phyloP scores from a whole-genome alignment of 2,797 vertebrate species.

The Onychomys torridus region DNA sequence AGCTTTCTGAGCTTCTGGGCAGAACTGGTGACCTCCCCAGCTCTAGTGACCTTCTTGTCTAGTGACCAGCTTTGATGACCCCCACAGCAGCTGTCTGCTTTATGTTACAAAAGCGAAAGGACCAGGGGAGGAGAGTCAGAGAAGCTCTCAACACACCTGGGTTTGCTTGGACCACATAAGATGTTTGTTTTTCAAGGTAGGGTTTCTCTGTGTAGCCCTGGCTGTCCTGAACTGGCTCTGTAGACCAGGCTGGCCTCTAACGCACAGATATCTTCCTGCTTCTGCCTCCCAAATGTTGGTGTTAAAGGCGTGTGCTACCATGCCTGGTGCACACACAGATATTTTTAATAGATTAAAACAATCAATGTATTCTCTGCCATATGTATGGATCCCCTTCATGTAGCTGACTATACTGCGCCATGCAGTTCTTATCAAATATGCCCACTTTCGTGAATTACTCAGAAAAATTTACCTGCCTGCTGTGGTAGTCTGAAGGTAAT shows the following conservation, averaged over 20 bases:
- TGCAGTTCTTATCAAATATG: not conserved
- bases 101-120: not conserved
- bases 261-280: not conserved
- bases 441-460: not conserved
- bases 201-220: not conserved
- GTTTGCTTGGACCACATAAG: not conserved
- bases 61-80: too few species aligned
- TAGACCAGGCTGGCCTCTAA: not conserved
- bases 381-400: not conserved
- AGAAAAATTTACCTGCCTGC: not conserved
- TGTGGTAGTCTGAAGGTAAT: too few species aligned
- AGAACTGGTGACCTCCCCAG: not conserved
- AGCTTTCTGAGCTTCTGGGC: not conserved
- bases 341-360: conserved; percentile 27
- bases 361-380: not conserved
- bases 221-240: not conserved
- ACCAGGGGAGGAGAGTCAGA: not conserved
- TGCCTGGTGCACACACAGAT: not conserved
- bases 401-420: not conserved
- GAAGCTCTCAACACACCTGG: not conserved
- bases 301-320: accelerated
- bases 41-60: not conserved
- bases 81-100: not conserved
- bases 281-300: not conserved
- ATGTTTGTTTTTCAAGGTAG: not conserved